Evolutionary conservation across 2,113 vertebrate species (phyloP), one percentile per base, ranked within the genome.

Genomic region (Lampris incognitus): DNA sequence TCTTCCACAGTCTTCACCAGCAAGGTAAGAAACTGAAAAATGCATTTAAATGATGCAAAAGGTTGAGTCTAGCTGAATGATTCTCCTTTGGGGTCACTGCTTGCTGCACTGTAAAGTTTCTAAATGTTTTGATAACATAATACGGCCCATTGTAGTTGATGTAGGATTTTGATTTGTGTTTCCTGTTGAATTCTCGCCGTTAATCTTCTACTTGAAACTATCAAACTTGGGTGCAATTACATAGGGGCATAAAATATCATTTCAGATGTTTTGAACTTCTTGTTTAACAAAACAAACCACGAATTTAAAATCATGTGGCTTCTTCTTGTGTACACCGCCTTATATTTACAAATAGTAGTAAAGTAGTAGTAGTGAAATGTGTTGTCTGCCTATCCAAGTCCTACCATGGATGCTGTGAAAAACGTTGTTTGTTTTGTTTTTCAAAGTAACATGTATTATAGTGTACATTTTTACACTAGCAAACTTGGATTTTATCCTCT

Each of bases 11-110:
- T 58, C 41, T 76, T 44, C 66, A 64, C 9, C 44, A 78, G 11
- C 7, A 24, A 82, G 85, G 90, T 90, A 89, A 85, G 75, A 81
- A 8, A 1, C 10, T 9, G 13, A 48, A 42, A 38, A 2, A 4
- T 37, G 50, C 50, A n/a, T 71, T 10, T 2, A 1, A 4, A 3
- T 37, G 44, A 2, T 4, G 44, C 4, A 46, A 4, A 46, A 46
- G 50, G 49, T 62, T 8, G 58, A 54, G 9, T 9, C 3, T 36
- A 1, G 5, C 44, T 66, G 10, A 46, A 39, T 55, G 24, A 62
- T 56, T 49, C 56, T 66, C 36, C 2, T 52, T 60, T 44, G 39
- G 3, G 10, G 4, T n/a, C 3, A 3, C 58, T 37, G 57, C 8
- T 42, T 40, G 49, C 42, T 42, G 60, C 0, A 0, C 4, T 46